Evolutionary conservation across 2,113 vertebrate species (phyloP), one percentile per base, ranked within the genome.

Genomic region (Toxotes jaculatrix): DNA sequence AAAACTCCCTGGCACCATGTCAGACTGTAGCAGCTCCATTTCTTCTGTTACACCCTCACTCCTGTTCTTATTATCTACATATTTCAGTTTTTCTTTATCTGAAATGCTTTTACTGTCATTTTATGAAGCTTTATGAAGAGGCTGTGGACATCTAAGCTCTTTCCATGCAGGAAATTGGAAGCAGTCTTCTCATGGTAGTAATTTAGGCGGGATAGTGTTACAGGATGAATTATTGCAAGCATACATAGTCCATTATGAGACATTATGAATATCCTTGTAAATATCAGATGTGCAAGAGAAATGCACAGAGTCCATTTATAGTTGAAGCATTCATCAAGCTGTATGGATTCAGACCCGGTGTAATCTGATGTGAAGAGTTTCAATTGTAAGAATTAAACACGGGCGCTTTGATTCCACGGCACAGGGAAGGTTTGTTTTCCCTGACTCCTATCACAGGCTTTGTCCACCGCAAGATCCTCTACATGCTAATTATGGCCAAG

Each of bases 401-500:
- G 61, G 76, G 76, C 55, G 53, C 62, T 79, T 82, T 79, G 59
- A 77, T 56, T 65, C 53, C 45, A 60, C 12, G 1, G 57, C 0
- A 62, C 51, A 60, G 23, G 11, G 21, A 68, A 66, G 47, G 70
- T 84, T 90, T 84, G 62, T 84, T 82, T 74, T 74, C 75, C 89
- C 76, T 83, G 82, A 90, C 88, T 89, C 77, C 84, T 72, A 93
- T 89, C 86, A 84, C 56, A 85, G 75, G 67, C 82, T 91, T 83
- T 78, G 85, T 91, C 88, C 84, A 77, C 31, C 38, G 51, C 59
- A 64, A 67, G 88, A 90, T 89, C 90, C 84, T 80, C 77, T 86
- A 90, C 92, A 91, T 93, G 91, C 85, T 94, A 93, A 94, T 93
- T 92, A 94, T 72, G 83, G 68, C 79, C 66, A 73, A 76, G 74